Evolutionary conservation across 2,888 invertebrate species (phyloP), one percentile per base, ranked within the genome.

Genomic region (Drosophila lutescens): DNA sequence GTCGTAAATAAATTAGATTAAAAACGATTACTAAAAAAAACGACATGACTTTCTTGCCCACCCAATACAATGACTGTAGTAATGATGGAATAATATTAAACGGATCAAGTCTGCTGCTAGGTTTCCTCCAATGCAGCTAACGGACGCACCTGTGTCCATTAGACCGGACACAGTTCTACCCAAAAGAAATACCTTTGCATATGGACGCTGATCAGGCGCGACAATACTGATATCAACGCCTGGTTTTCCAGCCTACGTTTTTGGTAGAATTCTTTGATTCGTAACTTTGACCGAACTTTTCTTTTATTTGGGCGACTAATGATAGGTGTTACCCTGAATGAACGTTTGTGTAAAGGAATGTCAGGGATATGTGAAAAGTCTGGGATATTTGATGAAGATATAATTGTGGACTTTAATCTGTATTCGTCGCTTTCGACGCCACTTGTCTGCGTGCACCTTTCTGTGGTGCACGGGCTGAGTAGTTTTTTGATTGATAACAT

Each of bases 71-170:
- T 8, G 32, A 20, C 23, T 41, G 41, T 10, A 12, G 20, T 34
- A 41, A 50, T 3, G 50, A 41, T 34, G 59, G 59, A 32, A 50
- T 41, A 15, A 59, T 50, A 9, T 59, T 50, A 41, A 59, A 41
- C 7, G 20, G 20, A 51, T 20, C 36, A 51, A 23, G n/a, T 36
- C 20, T 36, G 6, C 50, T 20, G 50, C 50, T 36, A 51, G n/a
- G 2, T n/a, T 36, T 51, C 50, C 49, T 17, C 49, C 49, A 49
- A 49, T 49, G 32, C 49, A 44, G 10, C 43, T 36, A 34, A 43
- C 2, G 7, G 51, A 26, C 13, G 53, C 43, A 9, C 38, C 26
- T 30, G 36, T 44, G 17, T 56, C 55, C 34, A 61, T 30, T 56
- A 60, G 23, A n/a, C 32, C 30, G n/a, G 40, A 12, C 7, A 32